Percentiles rank a stretch among this genome's conserved stretches.
Conservation (phyloP, 2,113 vertebrate species). For the Chloebia gouldiae region DNA sequence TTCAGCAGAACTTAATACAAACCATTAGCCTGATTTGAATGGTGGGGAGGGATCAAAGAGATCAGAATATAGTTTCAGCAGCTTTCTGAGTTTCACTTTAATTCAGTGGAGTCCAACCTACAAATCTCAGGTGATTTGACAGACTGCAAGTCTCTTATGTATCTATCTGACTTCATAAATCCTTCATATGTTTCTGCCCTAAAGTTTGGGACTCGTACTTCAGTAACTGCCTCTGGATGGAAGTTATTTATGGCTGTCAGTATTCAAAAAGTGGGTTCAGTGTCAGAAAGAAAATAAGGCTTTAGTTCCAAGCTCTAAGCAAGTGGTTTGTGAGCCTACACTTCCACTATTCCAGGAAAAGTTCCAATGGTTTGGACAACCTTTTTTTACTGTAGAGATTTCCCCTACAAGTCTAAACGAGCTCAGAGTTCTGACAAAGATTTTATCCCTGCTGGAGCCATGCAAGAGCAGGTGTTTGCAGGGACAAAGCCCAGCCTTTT, state of each 20-base stretch:
- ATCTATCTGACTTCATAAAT: slow-evolving; percentile 9
- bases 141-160: background rate
- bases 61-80: background rate
- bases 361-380: background rate
- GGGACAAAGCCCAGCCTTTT: background rate
- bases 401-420: background rate
- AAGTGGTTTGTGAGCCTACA: background rate
- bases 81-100: slow-evolving; percentile 15
- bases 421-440: background rate
- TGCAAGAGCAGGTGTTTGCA: background rate
- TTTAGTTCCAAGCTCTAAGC: background rate
- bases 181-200: background rate
- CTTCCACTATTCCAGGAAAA: background rate
- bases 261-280: background rate
- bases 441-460: background rate
- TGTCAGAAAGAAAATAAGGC: background rate
- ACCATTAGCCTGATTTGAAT: slow-evolving; percentile 9
- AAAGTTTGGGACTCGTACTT: background rate
- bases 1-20: slow-evolving; percentile 16
- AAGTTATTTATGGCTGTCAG: background rate
- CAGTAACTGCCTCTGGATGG: background rate
- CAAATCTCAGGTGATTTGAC: slow-evolving; percentile 1
- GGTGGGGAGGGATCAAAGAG: background rate
- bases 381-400: background rate
- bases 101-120: background rate